Evolutionary conservation across 2,113 vertebrate genomes (phyloP).

Genomic region (Empidonax alnorum): DNA sequence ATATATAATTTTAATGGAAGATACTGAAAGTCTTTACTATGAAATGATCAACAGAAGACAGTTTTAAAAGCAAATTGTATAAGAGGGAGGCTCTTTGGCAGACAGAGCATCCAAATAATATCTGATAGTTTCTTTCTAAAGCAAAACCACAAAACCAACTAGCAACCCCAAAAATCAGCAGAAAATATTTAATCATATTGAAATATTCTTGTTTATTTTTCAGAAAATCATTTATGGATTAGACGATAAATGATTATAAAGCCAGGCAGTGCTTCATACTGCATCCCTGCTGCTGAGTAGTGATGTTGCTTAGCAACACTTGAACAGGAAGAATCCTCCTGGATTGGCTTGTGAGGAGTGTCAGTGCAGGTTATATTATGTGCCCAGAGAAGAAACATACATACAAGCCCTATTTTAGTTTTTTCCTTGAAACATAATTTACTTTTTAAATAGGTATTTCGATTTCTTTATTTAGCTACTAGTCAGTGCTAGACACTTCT

Average conservation of each 20-base stretch:
- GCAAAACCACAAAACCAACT: neutral
- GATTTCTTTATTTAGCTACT: neutral
- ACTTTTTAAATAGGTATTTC: neutral
- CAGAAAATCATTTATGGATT: conserved; percentile 55
- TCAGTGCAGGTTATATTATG: conserved; percentile 45
- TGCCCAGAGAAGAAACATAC: neutral
- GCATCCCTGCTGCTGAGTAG: conserved; percentile 57
- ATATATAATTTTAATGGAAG: neutral
- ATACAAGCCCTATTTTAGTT: neutral
- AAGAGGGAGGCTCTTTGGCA: neutral
- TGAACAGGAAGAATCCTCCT: conserved; percentile 44
- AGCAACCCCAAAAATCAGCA: neutral
- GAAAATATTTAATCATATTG: conserved; percentile 49
- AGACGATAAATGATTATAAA: conserved; percentile 58
- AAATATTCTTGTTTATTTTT: conserved; percentile 46
- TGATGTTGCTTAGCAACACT: conserved; percentile 76
- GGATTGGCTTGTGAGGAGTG: conserved; percentile 34
- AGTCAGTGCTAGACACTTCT: neutral
- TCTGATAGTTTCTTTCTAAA: neutral
- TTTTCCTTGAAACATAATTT: neutral
- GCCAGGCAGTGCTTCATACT: conserved; percentile 31
- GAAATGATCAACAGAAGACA: neutral
- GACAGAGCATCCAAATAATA: neutral
- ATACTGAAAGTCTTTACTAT: neutral
- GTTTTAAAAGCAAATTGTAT: neutral